These are phyloP conservation scores for Chionodraco myersi DNA, from an alignment of 2,113 vertebrate genomes.

Conservation along the genomic window DNA sequence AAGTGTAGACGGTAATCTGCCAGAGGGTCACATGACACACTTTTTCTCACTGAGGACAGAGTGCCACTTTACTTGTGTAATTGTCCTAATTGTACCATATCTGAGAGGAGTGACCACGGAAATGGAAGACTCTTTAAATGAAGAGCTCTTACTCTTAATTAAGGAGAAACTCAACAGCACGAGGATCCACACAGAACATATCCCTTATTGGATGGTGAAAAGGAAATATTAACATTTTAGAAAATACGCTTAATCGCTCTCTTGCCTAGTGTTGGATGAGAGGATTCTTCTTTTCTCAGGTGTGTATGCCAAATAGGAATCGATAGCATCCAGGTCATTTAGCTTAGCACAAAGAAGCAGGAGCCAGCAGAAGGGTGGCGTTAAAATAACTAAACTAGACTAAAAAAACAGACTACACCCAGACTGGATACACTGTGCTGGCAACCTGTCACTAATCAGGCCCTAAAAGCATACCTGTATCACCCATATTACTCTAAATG, in stretches of 20 bases:
- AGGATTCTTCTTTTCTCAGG: background rate
- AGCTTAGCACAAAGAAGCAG: background rate
- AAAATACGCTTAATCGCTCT: background rate
- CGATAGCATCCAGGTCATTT: background rate
- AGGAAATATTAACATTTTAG: background rate
- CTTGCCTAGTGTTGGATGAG: background rate
- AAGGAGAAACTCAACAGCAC: slow-evolving; percentile 50
- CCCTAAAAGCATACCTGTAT: too few species aligned
- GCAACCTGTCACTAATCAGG: too few species aligned
- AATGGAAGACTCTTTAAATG: slow-evolving; percentile 61
- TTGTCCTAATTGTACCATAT: slow-evolving; percentile 71
- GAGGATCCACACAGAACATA: slow-evolving; percentile 10
- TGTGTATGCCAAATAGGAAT: background rate
- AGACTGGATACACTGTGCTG: too few species aligned
- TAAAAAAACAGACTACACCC: too few species aligned
- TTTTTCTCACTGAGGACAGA: slow-evolving; percentile 43
- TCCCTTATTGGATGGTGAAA: background rate
- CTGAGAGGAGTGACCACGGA: slow-evolving; percentile 61
- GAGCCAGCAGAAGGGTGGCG: too few species aligned
- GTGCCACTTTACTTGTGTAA: slow-evolving; percentile 66
- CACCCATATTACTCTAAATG: too few species aligned
- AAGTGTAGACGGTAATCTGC: slow-evolving; percentile 48
- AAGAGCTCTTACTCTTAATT: slow-evolving; percentile 73
- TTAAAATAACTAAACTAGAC: too few species aligned
- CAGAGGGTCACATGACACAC: slow-evolving; percentile 47